phyloP scores from a whole-genome alignment of 35 echinoderm and acorn worm species.

The Apostichopus californicus region DNA sequence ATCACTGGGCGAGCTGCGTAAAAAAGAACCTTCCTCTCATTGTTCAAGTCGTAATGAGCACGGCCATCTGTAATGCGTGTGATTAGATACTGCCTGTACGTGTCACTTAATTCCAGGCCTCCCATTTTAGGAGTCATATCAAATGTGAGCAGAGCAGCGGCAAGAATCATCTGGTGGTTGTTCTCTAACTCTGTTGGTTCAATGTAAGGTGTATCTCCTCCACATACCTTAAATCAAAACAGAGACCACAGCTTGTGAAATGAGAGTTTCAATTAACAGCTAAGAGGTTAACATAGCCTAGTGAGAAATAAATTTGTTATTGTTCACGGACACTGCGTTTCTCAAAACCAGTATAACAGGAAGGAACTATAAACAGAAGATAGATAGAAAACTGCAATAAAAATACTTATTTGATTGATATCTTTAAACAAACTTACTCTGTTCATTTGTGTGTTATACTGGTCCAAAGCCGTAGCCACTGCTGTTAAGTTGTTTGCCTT shows the following conservation, averaged over 20 bases:
- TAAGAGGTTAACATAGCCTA: background rate
- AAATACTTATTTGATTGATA: no score
- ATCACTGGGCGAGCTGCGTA: constrained; percentile 89
- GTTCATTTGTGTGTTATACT: constrained; percentile 87
- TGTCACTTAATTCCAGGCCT: constrained; percentile 75
- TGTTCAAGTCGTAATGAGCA: constrained; percentile 82
- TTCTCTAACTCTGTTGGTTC: constrained; percentile 18
- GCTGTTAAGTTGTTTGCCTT: constrained; percentile 95
- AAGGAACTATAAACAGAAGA: no score
- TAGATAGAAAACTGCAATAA: no score
- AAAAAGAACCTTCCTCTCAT: constrained; percentile 96
- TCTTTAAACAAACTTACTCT: constrained; percentile 56
- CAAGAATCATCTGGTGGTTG: constrained; percentile 55
- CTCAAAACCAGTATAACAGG: no score
- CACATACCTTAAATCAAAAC: constrained; percentile 66
- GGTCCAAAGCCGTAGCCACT: constrained; percentile 79
- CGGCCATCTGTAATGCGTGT: constrained; percentile 79
- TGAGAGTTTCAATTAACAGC: background rate
- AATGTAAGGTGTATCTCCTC: constrained; percentile 89
- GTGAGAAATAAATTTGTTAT: background rate
- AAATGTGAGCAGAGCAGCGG: constrained; percentile 59
- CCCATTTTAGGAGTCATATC: constrained; percentile 85
- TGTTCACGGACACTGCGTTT: background rate
- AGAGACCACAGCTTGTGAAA: background rate
- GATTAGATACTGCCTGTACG: constrained; percentile 53